Evolutionary conservation across 2,888 invertebrate species (phyloP), one percentile per base, ranked within the genome.

Genomic region (Tortricodes alternella): DNA sequence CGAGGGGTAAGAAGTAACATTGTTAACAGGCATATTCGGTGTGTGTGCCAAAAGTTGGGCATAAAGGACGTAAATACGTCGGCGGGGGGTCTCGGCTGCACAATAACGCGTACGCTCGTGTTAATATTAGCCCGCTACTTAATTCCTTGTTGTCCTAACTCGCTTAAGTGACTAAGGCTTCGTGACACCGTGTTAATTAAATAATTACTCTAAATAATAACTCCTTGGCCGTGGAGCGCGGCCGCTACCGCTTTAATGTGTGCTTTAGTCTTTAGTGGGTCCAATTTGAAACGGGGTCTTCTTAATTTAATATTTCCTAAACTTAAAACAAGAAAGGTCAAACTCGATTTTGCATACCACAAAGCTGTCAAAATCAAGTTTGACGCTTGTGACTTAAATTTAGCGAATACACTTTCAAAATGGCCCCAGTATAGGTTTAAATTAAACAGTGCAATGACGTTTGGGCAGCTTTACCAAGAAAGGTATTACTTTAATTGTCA

Each of bases 161-260:
- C 81, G 76, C 85, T 89, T 86, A 85, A 85, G 88, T 86, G 87
- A 88, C 88, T 84, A 83, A 83, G 81, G 80, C 83, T 80, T 74
- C 73, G 76, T 77, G 83, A 87, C 85, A 86, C 77, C 74, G 74
- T 87, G 89, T 87, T 90, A 87, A 89, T 90, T 89, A 88, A 89
- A 89, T 89, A 89, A 89, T 89, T 89, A 89, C 88, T 87, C 84
- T 83, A 82, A 86, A 86, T 88, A 86, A 88, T 87, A 89, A 88
- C 88, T 85, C 74, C 72, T 70, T 67, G 75, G 71, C 63, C 21
- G 32, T 23, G 39, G 18, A 32, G 32, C 63, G 63, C 72, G 62
- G 68, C 66, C 64, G 62, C 63, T 66, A 64, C 62, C 35, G 59
- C 61, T 66, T 49, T 50, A 43, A 51, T 44, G 41, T 16, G 34